Base-by-base conservation (phyloP, 2,113 vertebrate genomes). In the Lepisosteus oculatus region DNA sequence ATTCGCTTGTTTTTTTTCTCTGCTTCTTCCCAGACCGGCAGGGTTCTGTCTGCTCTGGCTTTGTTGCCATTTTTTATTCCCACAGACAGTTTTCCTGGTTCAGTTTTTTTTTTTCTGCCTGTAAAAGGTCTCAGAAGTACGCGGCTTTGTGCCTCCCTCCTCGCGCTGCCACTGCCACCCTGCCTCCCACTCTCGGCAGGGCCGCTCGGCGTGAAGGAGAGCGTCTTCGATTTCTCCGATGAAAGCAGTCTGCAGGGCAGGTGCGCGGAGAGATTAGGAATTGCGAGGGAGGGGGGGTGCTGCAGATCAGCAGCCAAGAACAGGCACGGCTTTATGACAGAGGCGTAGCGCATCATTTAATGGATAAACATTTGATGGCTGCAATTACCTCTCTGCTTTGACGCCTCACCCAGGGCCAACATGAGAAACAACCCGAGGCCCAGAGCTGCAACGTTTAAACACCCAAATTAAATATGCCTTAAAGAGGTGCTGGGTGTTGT, bases 221-320 rank as follows among this genome's bases (percentile, higher is more conserved):
- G 74, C 83, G 77, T 76, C 72, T 56, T 74, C 74, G 6, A 68
- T 77, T 79, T 65, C 84, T 83, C 81, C 81, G 72, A 3, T 76
- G 77, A 73, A 76, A 78, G 70, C 72, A 81, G 81, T 85, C 77
- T 84, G 76, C 81, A 82, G 86, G 83, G 87, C 88, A 88, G 83
- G 83, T 86, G 84, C 85, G 84, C 86, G 84, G 84, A 76, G 81
- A 87, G 88, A 88, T 88, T 86, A 89, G 81, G 80, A 83, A 80
- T 73, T 77, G 17, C 78, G 65, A 78, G 77, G 70, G 81, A 6
- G 47, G 17, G 47, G 47, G 4, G 47, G 56, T 75, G 56, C 55
- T 42, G 12, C 45, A 12, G 77, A 66, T 75, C 71, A 71, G 83
- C 85, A 67, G 82, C 79, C 83, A 70, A 78, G 79, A 80, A 75